Evolutionary conservation across 1,140 invertebrate genomes (phyloP).

Genomic region (Aethina tumida): DNA sequence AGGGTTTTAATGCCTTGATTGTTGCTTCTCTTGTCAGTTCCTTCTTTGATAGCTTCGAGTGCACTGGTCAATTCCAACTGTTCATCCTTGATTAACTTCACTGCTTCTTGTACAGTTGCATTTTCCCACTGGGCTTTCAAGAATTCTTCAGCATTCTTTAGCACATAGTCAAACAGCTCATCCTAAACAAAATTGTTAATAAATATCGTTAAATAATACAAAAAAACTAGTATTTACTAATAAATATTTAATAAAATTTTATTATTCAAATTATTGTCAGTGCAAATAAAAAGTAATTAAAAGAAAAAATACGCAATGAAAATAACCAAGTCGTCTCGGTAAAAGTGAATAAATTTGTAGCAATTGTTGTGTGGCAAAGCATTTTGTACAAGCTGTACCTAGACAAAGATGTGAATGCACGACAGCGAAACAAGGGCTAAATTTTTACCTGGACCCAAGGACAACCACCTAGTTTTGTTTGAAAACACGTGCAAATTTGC

Average conservation of each 20-base stretch:
- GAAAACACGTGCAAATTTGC: conserved; percentile 11
- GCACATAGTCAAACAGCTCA: conserved; percentile 70
- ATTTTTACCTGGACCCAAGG: conserved; percentile 31
- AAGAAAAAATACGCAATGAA: not conserved
- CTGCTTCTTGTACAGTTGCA: conserved; percentile 54
- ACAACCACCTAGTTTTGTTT: conserved; percentile 16
- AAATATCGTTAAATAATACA: no score
- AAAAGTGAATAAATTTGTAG: conserved; percentile 4
- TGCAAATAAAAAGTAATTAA: not conserved
- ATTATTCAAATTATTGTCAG: not conserved
- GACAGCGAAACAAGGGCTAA: conserved; percentile 24
- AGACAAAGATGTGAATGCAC: conserved; percentile 27
- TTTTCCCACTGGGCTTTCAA: conserved; percentile 61
- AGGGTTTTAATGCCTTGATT: conserved; percentile 71
- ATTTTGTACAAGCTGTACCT: conserved; percentile 26
- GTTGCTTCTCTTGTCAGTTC: conserved; percentile 71
- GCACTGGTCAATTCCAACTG: conserved; percentile 49
- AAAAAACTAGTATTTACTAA: conserved; percentile 6
- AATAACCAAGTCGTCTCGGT: not conserved
- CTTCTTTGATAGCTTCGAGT: conserved; percentile 58
- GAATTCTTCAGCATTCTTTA: conserved; percentile 59
- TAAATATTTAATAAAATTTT: conserved; percentile 2
- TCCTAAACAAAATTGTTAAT: conserved; percentile 47
- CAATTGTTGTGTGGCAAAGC: conserved; percentile 12
- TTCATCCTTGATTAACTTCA: conserved; percentile 39